Percentiles rank a stretch among this genome's conserved stretches.
phyloP scores from a whole-genome alignment of 2,113 vertebrate species.

The Corynorhinus townsendii region DNA sequence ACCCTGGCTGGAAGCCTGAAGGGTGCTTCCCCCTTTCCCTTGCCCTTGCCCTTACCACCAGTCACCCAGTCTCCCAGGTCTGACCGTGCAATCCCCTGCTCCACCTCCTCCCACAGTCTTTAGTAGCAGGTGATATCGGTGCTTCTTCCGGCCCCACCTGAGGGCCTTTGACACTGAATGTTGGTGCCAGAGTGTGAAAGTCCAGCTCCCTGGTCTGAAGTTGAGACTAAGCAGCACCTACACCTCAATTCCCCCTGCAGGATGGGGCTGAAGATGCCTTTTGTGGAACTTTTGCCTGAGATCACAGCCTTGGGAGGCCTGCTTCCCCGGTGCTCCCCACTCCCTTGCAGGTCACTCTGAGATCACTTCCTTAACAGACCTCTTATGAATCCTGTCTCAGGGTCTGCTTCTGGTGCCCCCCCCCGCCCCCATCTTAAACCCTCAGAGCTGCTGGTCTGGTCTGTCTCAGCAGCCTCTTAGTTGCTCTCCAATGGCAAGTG shows the following conservation, averaged over 20 bases:
- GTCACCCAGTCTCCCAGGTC: neutral
- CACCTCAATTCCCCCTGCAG: neutral
- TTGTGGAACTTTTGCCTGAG: neutral
- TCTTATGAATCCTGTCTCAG: too few relatives aligned
- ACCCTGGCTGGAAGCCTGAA: neutral
- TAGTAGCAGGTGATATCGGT: neutral
- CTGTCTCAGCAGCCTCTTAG: too few relatives aligned
- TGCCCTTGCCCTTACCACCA: neutral
- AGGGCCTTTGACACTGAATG: neutral
- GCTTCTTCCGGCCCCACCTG: neutral
- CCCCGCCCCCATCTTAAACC: too few relatives aligned
- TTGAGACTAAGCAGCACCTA: neutral
- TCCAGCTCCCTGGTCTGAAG: neutral
- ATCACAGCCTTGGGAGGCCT: too few relatives aligned
- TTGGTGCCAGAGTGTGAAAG: neutral
- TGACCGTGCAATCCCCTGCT: neutral
- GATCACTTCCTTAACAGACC: neutral
- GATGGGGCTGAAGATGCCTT: neutral
- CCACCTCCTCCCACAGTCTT: neutral
- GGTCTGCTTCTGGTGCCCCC: too few relatives aligned
- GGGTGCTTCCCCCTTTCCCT: neutral
- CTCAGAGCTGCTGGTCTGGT: too few relatives aligned
- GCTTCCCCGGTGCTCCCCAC: too few relatives aligned
- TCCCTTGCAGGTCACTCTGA: neutral
- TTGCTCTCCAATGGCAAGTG: too few relatives aligned